These are phyloP conservation scores for Asteroscopus sphinx DNA, from an alignment of 2,888 invertebrate species.

Conservation along the genomic window DNA sequence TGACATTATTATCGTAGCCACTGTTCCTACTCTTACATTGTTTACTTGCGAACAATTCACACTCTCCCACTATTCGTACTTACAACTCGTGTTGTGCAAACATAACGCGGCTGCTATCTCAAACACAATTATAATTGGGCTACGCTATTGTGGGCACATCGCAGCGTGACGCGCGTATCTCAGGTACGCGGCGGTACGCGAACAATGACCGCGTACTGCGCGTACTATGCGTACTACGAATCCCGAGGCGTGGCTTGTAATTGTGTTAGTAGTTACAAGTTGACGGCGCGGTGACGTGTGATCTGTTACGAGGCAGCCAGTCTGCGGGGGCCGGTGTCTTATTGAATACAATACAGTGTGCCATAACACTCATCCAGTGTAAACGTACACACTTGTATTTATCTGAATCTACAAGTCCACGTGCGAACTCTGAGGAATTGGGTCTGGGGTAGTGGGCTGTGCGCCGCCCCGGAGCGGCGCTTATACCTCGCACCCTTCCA, in stretches of 20 bases:
- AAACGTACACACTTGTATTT: too few species aligned
- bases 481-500: too few species aligned
- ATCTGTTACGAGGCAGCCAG: background rate
- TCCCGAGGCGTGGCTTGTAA: background rate
- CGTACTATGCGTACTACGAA: background rate
- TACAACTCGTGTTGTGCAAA: background rate
- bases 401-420: too few species aligned
- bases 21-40: background rate
- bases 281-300: slow-evolving; percentile 7
- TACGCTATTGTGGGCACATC: background rate
- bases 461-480: too few species aligned
- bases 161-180: background rate
- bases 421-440: too few species aligned
- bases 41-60: background rate
- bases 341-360: background rate
- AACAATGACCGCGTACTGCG: background rate
- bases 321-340: background rate
- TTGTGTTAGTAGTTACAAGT: slow-evolving; percentile 15
- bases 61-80: background rate
- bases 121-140: slow-evolving; percentile 1
- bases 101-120: slow-evolving; percentile 6
- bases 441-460: too few species aligned
- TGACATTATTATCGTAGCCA: too few species aligned
- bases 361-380: background rate
- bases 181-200: slow-evolving; percentile 1